Evolutionary conservation across 2,113 vertebrate genomes (phyloP), one percentile per base, ranked within the genome.

Genomic region (Bucco capensis): DNA sequence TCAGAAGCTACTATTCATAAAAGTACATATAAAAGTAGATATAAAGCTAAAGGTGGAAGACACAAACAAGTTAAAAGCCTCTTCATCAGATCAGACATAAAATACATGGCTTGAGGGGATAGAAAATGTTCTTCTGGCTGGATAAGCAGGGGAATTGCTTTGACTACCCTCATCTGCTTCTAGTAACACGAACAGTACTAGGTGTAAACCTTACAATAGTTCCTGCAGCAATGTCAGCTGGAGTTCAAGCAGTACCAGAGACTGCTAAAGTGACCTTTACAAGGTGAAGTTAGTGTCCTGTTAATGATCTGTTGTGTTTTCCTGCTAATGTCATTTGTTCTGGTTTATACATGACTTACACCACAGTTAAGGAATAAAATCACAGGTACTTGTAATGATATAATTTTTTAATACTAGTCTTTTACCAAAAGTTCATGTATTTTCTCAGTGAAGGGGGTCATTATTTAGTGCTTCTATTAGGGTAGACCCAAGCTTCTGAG

Each of bases 401-500:
- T 40, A 83, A 93, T 16, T 46, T 89, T 81, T 90, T 82, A 89
- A 56, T 89, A 70, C 28, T 88, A 84, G 14, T 27, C 60, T 84
- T 47, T 75, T 93, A 70, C 58, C 33, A 72, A 87, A 95, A 93
- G 49, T 82, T 86, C 64, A 72, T 47, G 8, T 44, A 22, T 40
- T 72, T 83, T 94, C 51, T 88, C 40, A 69, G 31, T n/a, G 42
- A 79, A 65, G 12, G 27, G 93, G 25, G 24, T 86, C 22, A 83
- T 81, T 93, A 80, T 88, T 95, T 95, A 95, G 72, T 72, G 28
- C 83, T 94, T 90, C 83, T 89, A 61, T 88, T 91, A 93, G 51
- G 13, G 54, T 64, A 86, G 49, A 64, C 51, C 4, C 46, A 73
- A 88, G 78, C 64, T 86, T 92, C 66, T 79, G 23, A 56, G 61